Evolutionary conservation across 2,797 vertebrate species (phyloP).

Genomic region (Phalanger gymnotis): DNA sequence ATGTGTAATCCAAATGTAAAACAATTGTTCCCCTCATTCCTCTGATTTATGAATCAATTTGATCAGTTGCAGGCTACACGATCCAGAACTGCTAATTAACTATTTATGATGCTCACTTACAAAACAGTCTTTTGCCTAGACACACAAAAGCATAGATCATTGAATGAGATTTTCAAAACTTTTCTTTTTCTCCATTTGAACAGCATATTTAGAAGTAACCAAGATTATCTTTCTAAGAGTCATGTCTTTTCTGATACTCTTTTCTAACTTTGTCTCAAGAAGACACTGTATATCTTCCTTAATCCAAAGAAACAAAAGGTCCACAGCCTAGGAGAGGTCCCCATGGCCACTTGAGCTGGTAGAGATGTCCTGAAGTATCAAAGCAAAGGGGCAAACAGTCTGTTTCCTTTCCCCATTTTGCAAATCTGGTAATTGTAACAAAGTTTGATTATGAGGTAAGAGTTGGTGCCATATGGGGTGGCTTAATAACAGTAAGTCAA

Average conservation of each 20-base stretch:
- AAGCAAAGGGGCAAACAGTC: background rate
- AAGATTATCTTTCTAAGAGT: background rate
- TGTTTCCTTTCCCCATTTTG: background rate
- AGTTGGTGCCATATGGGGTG: background rate
- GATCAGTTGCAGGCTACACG: background rate
- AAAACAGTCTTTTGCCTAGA: background rate
- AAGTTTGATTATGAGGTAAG: background rate
- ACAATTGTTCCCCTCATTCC: background rate
- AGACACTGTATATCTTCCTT: background rate
- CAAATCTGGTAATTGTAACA: background rate
- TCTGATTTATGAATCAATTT: background rate
- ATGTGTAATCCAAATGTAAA: background rate
- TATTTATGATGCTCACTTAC: background rate
- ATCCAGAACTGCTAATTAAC: background rate
- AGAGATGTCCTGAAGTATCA: background rate
- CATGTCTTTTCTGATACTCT: background rate
- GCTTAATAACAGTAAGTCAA: background rate
- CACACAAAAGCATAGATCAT: background rate
- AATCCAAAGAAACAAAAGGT: background rate
- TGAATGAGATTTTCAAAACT: background rate
- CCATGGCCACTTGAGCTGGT: background rate
- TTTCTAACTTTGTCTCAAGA: background rate
- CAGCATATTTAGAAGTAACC: background rate
- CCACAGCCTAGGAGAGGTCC: background rate
- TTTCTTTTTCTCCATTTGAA: background rate